A percentile compares a stretch with the other conserved stretches of the same genome.
Conservation (phyloP, 2,888 invertebrate genomes). For the Melipona beecheii region DNA sequence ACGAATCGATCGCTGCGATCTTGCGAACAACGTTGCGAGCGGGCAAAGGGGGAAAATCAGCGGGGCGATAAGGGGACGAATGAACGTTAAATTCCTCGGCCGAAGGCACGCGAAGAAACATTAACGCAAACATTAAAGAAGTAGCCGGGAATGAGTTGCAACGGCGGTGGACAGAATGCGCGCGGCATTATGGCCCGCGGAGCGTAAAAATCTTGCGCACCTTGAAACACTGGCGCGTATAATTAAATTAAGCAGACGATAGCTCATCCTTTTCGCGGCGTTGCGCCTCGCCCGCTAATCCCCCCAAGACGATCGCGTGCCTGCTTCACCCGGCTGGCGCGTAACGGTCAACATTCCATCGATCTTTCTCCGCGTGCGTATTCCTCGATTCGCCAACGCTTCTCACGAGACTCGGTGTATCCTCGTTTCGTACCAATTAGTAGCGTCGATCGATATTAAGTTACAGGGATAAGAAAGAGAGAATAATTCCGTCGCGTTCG, state of each 20-base stretch:
- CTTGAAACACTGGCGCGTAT: conserved; percentile 76
- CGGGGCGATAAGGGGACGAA: conserved; percentile 40
- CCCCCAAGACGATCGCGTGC: conserved; percentile 27
- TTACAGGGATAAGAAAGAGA: neutral
- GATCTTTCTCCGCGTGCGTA: conserved; percentile 8
- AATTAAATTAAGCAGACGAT: conserved; percentile 80
- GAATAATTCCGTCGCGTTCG: neutral
- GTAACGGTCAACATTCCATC: conserved; percentile 44
- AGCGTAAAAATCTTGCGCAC: conserved; percentile 79
- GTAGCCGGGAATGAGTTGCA: conserved; percentile 49
- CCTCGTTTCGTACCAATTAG: neutral
- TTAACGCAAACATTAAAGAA: conserved; percentile 38
- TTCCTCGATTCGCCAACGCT: neutral
- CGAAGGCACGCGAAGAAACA: conserved; percentile 52
- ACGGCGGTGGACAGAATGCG: conserved; percentile 35
- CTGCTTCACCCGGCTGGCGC: neutral
- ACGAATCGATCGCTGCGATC: neutral
- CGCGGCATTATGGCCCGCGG: conserved; percentile 65
- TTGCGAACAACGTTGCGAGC: neutral
- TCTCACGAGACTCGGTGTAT: neutral
- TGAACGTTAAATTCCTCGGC: conserved; percentile 57
- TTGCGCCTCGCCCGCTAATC: conserved; percentile 19
- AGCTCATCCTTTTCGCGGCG: conserved; percentile 51
- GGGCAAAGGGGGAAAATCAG: conserved; percentile 35
- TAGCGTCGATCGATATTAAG: neutral